Percentiles rank a stretch among this genome's conserved stretches.
Conservation (phyloP, 2,888 invertebrate species). For the Volucella zonaria region DNA sequence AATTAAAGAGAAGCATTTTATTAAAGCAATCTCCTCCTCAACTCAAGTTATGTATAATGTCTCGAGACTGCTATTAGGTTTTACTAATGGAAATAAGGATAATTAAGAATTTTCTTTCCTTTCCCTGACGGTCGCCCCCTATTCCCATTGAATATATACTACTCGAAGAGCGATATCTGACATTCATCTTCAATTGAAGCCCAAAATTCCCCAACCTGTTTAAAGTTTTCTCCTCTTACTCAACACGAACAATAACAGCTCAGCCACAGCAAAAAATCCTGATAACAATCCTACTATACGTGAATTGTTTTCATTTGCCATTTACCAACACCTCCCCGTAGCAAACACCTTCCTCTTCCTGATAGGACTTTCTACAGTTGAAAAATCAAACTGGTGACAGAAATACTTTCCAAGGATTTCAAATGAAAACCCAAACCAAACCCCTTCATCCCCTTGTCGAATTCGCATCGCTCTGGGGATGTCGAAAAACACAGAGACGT, state of each 20-base stretch:
- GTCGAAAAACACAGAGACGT: conserved; percentile 10
- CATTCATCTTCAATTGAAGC: conserved; percentile 54
- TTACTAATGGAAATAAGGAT: conserved; percentile 39
- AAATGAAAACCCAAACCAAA: conserved; percentile 39
- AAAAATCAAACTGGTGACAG: conserved; percentile 60
- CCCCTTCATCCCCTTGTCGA: conserved; percentile 26
- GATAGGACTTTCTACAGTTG: conserved; percentile 12
- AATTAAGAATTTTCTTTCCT: conserved; percentile 28
- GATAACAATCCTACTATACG: conserved; percentile 43
- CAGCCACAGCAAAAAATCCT: conserved; percentile 23
- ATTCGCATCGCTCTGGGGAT: conserved; percentile 11
- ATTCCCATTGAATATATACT: no score
- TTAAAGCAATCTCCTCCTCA: conserved; percentile 5
- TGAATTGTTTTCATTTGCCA: conserved; percentile 55
- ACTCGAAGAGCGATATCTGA: conserved; percentile 38
- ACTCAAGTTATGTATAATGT: neutral
- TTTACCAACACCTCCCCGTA: neutral
- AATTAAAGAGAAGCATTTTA: conserved; percentile 46
- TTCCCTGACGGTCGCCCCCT: neutral
- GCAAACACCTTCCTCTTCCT: neutral
- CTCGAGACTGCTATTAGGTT: conserved; percentile 13
- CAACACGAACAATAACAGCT: no score
- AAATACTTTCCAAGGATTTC: conserved; percentile 57
- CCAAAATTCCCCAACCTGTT: conserved; percentile 12
- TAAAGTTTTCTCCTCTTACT: conserved; percentile 18